Percentiles rank a stretch among this genome's conserved stretches.
Conservation (phyloP, 2,797 vertebrate genomes). For the Prunella strophiata region DNA sequence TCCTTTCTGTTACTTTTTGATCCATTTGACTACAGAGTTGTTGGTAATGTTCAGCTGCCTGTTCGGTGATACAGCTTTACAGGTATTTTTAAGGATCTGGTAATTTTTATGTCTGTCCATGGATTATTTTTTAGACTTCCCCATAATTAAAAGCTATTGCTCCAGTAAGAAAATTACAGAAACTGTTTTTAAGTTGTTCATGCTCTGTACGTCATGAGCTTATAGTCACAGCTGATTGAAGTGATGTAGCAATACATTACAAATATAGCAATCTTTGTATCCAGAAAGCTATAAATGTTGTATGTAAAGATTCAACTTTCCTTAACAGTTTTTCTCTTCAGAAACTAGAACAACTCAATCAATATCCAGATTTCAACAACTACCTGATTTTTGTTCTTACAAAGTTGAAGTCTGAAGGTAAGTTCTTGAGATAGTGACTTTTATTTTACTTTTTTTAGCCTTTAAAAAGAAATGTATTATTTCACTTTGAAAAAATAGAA, state of each 20-base stretch:
- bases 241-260: not conserved
- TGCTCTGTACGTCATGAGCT: not conserved
- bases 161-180: not conserved
- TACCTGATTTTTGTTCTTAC: slow-evolving; percentile 98
- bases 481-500: not conserved
- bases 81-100: not conserved
- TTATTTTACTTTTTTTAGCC: not conserved
- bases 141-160: not conserved
- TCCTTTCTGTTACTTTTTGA: not conserved
- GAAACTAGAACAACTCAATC: slow-evolving; percentile 99
- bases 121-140: not conserved
- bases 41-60: not conserved
- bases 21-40: not conserved
- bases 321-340: slow-evolving; percentile 83
- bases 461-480: not conserved
- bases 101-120: not conserved
- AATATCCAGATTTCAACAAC: slow-evolving; percentile 98
- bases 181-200: not conserved
- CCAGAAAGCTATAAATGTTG: not conserved
- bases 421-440: slow-evolving; percentile 44
- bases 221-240: not conserved
- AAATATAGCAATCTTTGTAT: not conserved
- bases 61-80: not conserved
- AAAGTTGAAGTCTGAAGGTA: slow-evolving; percentile 98
- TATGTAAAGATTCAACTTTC: slow-evolving; percentile 56